Base-by-base conservation (phyloP, 2,113 vertebrate species). In the Patagioenas fasciata region DNA sequence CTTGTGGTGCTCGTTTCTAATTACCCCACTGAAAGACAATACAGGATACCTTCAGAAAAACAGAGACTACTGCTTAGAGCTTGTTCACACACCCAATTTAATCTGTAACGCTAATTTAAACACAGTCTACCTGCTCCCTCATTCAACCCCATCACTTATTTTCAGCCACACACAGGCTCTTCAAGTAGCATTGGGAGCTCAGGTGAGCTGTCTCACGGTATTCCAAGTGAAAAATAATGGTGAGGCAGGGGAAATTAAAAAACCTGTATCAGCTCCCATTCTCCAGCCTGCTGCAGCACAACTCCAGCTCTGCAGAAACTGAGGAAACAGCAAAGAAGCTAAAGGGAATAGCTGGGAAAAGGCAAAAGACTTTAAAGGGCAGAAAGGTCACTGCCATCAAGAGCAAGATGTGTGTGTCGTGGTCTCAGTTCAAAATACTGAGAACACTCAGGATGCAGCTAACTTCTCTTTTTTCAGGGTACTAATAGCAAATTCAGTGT, bases 331-430 rank as follows among this genome's bases (percentile, higher is more conserved):
- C 36, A 16, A 64, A 57, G 54, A 36, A 3, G 6, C 25, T 21
- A 24, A 78, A 61, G 36, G 1, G 1, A 67, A 36, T 2, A 61
- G 31, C 13, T 80, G n/a, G 15, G 29, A 65, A 64, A 75, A 42
- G 34, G 12, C 42, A 51, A n/a, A 50, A 23, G 17, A 36, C 44
- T 36, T 26, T 4, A 36, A 19, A 61, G 51, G 51, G 8, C 29
- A 15, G 44, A 84, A 34, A 26, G 71, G 74, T 31, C 51, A 36
- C 64, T 24, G 32, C 26, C 28, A 50, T 26, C 2, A 13, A 31
- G n/a, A 58, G 32, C 20, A 62, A 53, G 29, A 32, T 6, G 36
- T 34, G 40, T 4, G 11, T 0, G 1, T 36, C 2, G 0, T 3
- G 20, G 28, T 40, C 53, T 18, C 32, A 31, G 18, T 15, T 78